These are phyloP conservation scores for Anisognathus igniventris DNA, from an alignment of 2,797 vertebrate species.

Conservation along the genomic window DNA sequence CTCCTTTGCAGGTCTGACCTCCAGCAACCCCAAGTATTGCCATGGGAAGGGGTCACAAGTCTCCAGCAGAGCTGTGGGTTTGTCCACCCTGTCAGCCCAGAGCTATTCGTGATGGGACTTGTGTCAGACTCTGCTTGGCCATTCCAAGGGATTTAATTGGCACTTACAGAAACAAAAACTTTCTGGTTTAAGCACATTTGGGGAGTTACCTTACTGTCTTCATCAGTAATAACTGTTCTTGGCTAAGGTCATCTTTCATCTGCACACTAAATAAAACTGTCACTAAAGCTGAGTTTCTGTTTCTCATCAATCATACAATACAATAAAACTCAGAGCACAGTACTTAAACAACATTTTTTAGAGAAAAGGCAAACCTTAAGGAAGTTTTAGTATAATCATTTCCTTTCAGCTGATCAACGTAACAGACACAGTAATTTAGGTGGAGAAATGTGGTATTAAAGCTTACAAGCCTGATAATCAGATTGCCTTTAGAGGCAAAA, in stretches of 20 bases:
- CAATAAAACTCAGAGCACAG: background rate
- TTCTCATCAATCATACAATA: constrained; percentile 23
- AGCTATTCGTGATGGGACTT: background rate
- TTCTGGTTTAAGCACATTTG: background rate
- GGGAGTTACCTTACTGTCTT: background rate
- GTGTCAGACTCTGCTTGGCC: background rate
- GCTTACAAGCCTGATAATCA: background rate
- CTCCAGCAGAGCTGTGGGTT: background rate
- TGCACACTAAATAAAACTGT: constrained; percentile 34
- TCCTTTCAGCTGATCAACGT: background rate
- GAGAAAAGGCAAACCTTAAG: background rate
- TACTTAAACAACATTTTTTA: background rate
- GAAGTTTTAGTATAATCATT: background rate
- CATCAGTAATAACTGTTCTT: background rate
- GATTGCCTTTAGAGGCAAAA: background rate
- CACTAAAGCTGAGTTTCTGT: background rate
- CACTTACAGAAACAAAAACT: background rate
- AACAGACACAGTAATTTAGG: background rate
- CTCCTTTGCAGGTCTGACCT: background rate
- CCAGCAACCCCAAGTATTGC: background rate
- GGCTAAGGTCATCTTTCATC: constrained; percentile 27
- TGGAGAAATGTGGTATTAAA: background rate
- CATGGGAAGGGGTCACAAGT: background rate
- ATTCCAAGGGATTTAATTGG: background rate
- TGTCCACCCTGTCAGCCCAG: background rate